Base-by-base conservation (phyloP, 2,113 vertebrate genomes). In the Melanerpes aurifrons region DNA sequence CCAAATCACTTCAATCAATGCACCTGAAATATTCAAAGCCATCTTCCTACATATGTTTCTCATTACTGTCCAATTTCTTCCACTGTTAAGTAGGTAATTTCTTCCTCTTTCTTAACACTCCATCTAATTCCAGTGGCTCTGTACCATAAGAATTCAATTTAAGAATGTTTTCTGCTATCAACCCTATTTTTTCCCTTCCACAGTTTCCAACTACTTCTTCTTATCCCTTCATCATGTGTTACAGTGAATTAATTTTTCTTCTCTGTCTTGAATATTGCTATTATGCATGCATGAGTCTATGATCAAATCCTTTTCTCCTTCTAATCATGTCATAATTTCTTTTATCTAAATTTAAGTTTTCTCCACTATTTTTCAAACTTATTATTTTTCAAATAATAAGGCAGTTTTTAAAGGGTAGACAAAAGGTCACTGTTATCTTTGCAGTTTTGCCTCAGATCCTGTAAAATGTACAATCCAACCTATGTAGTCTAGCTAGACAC, bases 181-280 rank as follows among this genome's bases (percentile, higher is more conserved):
- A 2, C 50, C 22, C 73, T 76, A 82, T 57, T 67, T 84, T 93
- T 90, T 82, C 26, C 19, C 15, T 85, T 76, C 37, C 43, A 67
- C 21, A 71, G 13, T 76, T 90, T 94, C 82, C 28, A 87, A 57
- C 76, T 74, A 48, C 63, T 91, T 88, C 24, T 80, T 93, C 53
- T 90, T 90, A 92, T 91, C 71, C 81, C 15, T 89, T 92, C 67
- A 82, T 79, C 77, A 93, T 88, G 40, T 59, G 68, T 73, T 56
- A 67, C 13, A 79, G n/a, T 32, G 71, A 90, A 80, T 89, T 89
- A 86, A 7, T 50, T 92, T 83, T 78, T 87, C 21, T 29, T 75
- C 92, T 92, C 71, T 8, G 37, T 87, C 56, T 74, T 91, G 90
- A 61, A 76, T 89, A 76, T 64, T 76, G 18, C 8, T 79, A 4